A percentile compares a stretch with the other conserved stretches of the same genome.
Conservation (phyloP, 2,888 invertebrate species). For the Stenurella melanura region DNA sequence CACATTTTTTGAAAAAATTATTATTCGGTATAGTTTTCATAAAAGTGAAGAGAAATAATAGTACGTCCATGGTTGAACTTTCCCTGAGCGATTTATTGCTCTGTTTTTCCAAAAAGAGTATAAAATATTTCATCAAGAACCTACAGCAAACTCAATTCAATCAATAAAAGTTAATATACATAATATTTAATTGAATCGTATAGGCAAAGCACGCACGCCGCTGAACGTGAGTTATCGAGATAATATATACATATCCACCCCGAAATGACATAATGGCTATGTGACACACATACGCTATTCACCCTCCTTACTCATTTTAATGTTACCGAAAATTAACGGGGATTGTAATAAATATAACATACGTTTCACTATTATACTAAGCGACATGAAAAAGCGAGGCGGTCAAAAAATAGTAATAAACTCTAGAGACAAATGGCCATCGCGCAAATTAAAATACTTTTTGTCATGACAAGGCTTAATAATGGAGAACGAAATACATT, state of each 20-base stretch:
- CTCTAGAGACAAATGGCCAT: not conserved
- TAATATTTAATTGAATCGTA: too few species aligned
- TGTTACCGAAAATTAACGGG: not conserved
- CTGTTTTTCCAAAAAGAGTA: too few species aligned
- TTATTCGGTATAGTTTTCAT: too few species aligned
- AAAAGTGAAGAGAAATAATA: too few species aligned
- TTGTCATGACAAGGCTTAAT: not conserved
- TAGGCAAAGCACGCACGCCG: not conserved
- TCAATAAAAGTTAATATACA: too few species aligned
- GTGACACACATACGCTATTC: slow-evolving; percentile 5
- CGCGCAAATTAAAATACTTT: not conserved
- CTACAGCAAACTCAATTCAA: too few species aligned
- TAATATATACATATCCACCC: slow-evolving; percentile 20
- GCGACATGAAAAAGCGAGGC: not conserved
- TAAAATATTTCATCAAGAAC: too few species aligned
- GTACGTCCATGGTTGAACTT: too few species aligned
- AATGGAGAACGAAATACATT: too few species aligned
- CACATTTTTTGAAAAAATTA: too few species aligned
- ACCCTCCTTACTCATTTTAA: not conserved
- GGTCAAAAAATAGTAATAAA: not conserved
- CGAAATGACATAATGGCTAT: slow-evolving; percentile 26
- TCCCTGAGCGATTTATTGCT: too few species aligned
- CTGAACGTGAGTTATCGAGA: not conserved
- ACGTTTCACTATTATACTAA: not conserved
- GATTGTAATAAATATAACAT: not conserved